Evolutionary conservation across 2,888 invertebrate genomes (phyloP).

Genomic region (Fabriciana adippe): DNA sequence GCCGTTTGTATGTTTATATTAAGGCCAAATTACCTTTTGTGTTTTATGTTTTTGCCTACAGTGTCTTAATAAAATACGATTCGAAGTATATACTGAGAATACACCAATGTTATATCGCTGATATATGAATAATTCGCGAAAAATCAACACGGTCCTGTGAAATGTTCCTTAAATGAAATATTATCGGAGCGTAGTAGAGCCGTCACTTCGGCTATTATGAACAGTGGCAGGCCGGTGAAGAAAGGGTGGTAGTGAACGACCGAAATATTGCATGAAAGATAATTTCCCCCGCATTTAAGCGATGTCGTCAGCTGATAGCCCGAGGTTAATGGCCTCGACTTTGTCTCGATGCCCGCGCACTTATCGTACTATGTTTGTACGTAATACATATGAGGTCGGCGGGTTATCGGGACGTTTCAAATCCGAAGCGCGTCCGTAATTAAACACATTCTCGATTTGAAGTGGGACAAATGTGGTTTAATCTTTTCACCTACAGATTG

Average conservation of each 20-base stretch:
- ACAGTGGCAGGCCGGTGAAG: constrained; percentile 18
- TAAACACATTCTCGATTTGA: constrained; percentile 32
- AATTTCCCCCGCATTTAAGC: constrained; percentile 66
- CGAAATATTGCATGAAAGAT: constrained; percentile 73
- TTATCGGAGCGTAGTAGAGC: background rate
- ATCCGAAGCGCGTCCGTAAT: constrained; percentile 36
- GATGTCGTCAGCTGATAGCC: constrained; percentile 80
- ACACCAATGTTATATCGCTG: too few relatives aligned
- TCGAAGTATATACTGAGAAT: too few relatives aligned
- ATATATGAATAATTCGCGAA: too few relatives aligned
- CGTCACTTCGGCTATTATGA: background rate
- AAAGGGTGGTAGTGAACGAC: constrained; percentile 60
- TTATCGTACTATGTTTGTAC: constrained; percentile 57
- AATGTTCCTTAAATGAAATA: background rate
- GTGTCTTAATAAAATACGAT: too few relatives aligned
- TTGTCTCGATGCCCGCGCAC: constrained; percentile 71
- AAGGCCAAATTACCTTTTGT: constrained; percentile 38
- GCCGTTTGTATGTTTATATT: constrained; percentile 51
- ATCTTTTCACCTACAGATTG: background rate
- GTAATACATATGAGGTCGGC: constrained; percentile 56
- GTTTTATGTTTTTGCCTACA: background rate
- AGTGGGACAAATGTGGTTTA: constrained; percentile 26
- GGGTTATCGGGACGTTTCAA: constrained; percentile 65
- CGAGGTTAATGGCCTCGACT: constrained; percentile 74
- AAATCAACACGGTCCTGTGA: background rate